Base-by-base conservation (phyloP, 2,888 invertebrate genomes). In the Iphiclides podalirius region DNA sequence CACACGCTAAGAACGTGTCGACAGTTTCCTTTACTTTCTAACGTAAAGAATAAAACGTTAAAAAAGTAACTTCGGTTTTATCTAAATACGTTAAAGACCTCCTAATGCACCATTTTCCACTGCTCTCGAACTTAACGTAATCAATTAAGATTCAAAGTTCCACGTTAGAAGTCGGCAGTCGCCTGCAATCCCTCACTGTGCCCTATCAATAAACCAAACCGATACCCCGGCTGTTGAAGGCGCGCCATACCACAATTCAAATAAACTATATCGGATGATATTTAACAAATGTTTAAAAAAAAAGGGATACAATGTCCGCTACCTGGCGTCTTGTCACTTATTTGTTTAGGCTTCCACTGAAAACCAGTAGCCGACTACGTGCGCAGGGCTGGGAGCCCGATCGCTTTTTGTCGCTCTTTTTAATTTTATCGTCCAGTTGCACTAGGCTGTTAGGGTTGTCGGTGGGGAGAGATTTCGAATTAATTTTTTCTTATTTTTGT, bases 281-380 rank as follows among this genome's bases (percentile, higher is more conserved):
- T 80, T 75, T 74, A 77, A 83, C 83, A 82, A 79, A 83, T 76
- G 83, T 78, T 74, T 31, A 31, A 31, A 31, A 31, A 31, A 74
- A 77, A 72, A 76, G 65, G 67, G 70, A 69, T 67, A 82, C 79
- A 80, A 79, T 72, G 68, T 63, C 57, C 61, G 70, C 83, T 87
- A 86, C 87, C 86, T 82, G 85, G 69, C 56, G 61, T 60, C 72
- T 59, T 82, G 84, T 85, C 83, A 80, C 78, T 77, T 88, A 79
- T 87, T 87, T 87, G 86, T 86, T 86, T 87, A 87, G 87, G 86
- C 72, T 72, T 73, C 72, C 75, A 70, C 68, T 83, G 69, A 87
- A 84, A 87, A 87, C 88, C 88, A 88, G 88, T 87, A 88, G 88
- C 87, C 61, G 72, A 59, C 15, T 59, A 63, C 61, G 63, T 58